phyloP scores from a whole-genome alignment of 2,113 vertebrate species.

The Malurus cyaneus region DNA sequence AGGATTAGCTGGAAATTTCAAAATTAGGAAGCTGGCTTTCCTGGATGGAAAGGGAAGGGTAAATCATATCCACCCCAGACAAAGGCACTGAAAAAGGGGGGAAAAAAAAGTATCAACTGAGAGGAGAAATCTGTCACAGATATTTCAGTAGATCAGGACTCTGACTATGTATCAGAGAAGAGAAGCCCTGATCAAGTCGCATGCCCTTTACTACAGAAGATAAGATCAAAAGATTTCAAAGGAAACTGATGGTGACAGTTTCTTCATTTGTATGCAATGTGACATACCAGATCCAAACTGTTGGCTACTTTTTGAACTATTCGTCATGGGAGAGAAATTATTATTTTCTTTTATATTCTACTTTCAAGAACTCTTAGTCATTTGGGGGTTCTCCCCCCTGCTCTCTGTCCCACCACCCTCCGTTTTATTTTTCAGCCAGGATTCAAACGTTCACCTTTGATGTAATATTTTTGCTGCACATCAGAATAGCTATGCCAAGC shows the following conservation, averaged over 20 bases:
- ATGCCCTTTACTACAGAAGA: constrained; percentile 60
- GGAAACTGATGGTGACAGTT: constrained; percentile 79
- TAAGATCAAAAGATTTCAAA: constrained; percentile 80
- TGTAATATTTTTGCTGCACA: constrained; percentile 70
- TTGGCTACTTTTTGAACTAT: constrained; percentile 82
- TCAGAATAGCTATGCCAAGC: constrained; percentile 72
- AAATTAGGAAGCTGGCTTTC: background rate
- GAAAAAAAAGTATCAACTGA: background rate
- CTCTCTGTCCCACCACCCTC: constrained; percentile 34
- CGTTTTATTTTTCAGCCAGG: constrained; percentile 44
- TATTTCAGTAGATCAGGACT: constrained; percentile 12
- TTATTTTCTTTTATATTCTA: constrained; percentile 80
- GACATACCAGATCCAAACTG: constrained; percentile 80
- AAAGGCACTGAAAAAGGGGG: background rate
- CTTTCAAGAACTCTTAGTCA: constrained; percentile 79
- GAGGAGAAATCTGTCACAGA: background rate
- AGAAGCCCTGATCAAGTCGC: constrained; percentile 28
- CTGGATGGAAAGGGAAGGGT: background rate
- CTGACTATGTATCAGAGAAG: background rate
- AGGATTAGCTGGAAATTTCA: background rate
- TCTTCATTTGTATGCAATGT: constrained; percentile 83
- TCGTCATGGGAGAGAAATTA: constrained; percentile 81
- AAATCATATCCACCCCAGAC: background rate
- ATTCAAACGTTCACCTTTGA: constrained; percentile 73
- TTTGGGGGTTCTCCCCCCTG: constrained; percentile 64